phyloP scores from a whole-genome alignment of 2,113 vertebrate species.

The Emydocephalus ijimae region DNA sequence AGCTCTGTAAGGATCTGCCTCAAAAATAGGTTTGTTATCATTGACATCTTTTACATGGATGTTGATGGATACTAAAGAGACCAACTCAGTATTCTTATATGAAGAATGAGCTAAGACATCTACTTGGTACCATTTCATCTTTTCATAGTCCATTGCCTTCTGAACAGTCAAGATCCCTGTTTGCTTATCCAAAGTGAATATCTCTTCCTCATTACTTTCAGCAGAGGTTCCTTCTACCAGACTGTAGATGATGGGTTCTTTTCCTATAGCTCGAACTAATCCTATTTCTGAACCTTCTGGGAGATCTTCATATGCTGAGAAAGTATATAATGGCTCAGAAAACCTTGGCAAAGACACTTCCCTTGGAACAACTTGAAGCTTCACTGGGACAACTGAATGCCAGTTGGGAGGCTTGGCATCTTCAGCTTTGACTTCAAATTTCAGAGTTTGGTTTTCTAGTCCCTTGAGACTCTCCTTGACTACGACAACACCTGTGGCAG shows the following conservation, averaged over 20 bases:
- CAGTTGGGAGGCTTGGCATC: slow-evolving; percentile 89
- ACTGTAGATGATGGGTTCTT: slow-evolving; percentile 91
- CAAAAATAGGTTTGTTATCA: slow-evolving; percentile 92
- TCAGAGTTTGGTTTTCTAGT: slow-evolving; percentile 89
- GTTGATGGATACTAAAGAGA: slow-evolving; percentile 88
- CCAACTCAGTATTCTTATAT: slow-evolving; percentile 83
- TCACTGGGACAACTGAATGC: slow-evolving; percentile 84
- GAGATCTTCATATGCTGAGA: slow-evolving; percentile 89
- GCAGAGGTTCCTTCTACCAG: slow-evolving; percentile 90
- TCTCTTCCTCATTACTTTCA: slow-evolving; percentile 89
- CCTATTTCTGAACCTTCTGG: slow-evolving; percentile 90
- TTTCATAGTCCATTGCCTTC: slow-evolving; percentile 90
- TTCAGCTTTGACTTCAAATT: slow-evolving; percentile 89
- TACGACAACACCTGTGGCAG: slow-evolving; percentile 85
- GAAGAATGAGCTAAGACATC: slow-evolving; percentile 88
- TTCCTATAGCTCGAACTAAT: slow-evolving; percentile 81
- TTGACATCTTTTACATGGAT: slow-evolving; percentile 96
- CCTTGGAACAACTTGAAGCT: slow-evolving; percentile 86
- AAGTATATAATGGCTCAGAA: slow-evolving; percentile 91
- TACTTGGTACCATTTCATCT: slow-evolving; percentile 93
- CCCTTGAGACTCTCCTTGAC: slow-evolving; percentile 88
- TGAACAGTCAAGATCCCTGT: slow-evolving; percentile 85
- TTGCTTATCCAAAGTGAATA: slow-evolving; percentile 83
- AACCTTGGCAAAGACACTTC: slow-evolving; percentile 89
- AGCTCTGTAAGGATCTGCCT: slow-evolving; percentile 89